Conservation (phyloP, 1,140 invertebrate genomes). For the Camponotus pennsylvanicus region DNA sequence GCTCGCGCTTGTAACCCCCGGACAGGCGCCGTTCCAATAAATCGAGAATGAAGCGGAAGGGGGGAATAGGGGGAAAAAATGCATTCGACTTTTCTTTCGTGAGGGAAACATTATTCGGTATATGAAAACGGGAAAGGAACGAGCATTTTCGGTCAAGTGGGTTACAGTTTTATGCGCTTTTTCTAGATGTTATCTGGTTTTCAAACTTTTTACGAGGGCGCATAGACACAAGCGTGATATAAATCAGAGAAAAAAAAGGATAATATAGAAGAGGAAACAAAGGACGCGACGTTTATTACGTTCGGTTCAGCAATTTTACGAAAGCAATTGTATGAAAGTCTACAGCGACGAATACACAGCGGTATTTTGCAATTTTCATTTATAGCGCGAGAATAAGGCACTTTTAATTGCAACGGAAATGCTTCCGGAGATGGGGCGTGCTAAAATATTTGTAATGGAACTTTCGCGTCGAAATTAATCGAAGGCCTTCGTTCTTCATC, state of each 20-base stretch:
- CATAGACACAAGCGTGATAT: slow-evolving; percentile 45
- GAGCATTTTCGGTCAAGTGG: slow-evolving; percentile 55
- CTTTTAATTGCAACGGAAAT: slow-evolving; percentile 45
- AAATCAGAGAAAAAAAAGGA: slow-evolving; percentile 14
- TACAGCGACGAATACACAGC: not conserved
- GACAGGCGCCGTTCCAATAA: slow-evolving; percentile 72
- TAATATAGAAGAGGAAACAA: not conserved
- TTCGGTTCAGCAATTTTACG: not conserved
- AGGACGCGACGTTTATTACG: slow-evolving; percentile 60
- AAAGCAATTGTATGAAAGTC: not conserved
- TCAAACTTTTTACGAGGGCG: slow-evolving; percentile 75
- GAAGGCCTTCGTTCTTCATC: slow-evolving; percentile 1
- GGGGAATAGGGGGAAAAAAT: slow-evolving; percentile 53
- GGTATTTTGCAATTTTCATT: slow-evolving; percentile 9
- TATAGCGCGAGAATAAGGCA: slow-evolving; percentile 2
- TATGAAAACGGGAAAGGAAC: slow-evolving; percentile 52
- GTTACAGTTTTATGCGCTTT: slow-evolving; percentile 67
- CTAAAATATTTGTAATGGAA: slow-evolving; percentile 62
- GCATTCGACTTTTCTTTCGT: slow-evolving; percentile 56
- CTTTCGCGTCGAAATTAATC: slow-evolving; percentile 47
- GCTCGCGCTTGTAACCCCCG: slow-evolving; percentile 63
- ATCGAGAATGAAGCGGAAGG: slow-evolving; percentile 62
- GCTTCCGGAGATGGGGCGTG: slow-evolving; percentile 15
- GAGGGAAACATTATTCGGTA: slow-evolving; percentile 67
- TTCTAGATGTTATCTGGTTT: slow-evolving; percentile 78